Percentiles rank a stretch among this genome's conserved stretches.
These are phyloP conservation scores for Solen grandis DNA, from an alignment of 1,140 invertebrate species.

Conservation along the genomic window DNA sequence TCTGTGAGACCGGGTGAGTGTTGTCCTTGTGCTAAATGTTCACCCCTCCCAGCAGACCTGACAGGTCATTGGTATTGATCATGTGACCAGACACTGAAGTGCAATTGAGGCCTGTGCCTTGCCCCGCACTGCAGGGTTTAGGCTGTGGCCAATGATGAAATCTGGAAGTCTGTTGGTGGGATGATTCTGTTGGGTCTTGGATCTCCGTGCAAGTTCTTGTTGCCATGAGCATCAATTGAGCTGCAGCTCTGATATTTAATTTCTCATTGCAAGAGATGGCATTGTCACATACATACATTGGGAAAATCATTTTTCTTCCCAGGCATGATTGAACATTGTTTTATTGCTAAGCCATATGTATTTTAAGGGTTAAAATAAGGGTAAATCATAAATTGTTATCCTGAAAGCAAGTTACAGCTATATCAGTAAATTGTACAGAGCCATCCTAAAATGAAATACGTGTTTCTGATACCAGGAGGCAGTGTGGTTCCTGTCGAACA, in stretches of 20 bases:
- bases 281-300: too few species aligned
- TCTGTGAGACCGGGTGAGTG: background rate
- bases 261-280: too few species aligned
- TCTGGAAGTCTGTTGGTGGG: constrained; percentile 29
- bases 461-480: constrained; percentile 87
- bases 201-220: constrained; percentile 27
- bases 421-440: too few species aligned
- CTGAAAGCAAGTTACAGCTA: too few species aligned
- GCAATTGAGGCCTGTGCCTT: constrained; percentile 28
- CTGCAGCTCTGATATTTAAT: constrained; percentile 39
- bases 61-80: background rate
- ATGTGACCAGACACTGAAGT: constrained; percentile 23
- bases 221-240: constrained; percentile 13
- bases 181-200: background rate
- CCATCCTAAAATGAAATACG: too few species aligned
- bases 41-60: too few species aligned
- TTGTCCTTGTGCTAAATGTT: background rate
- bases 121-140: too few species aligned
- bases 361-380: too few species aligned
- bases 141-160: constrained; percentile 36
- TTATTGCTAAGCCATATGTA: too few species aligned
- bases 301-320: too few species aligned
- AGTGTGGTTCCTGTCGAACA: constrained; percentile 99
- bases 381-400: too few species aligned
- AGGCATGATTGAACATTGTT: too few species aligned